Base-by-base conservation (phyloP, 2,888 invertebrate genomes). In the Spatulosminthurus flaviceps region DNA sequence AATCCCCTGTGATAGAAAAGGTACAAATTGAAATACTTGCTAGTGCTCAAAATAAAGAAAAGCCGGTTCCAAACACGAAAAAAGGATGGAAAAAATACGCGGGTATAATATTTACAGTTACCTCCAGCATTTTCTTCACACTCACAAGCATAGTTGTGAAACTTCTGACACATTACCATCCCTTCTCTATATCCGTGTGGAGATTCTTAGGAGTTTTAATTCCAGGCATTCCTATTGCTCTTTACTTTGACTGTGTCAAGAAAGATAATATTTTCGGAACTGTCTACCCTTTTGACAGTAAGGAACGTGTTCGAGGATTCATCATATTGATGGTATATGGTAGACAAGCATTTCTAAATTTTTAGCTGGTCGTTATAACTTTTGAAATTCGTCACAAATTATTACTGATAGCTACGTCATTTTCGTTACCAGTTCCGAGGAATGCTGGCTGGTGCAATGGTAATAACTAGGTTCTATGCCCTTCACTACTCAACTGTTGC, bases 181-280 rank as follows among this genome's bases (percentile, higher is more conserved):
- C 83, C 7, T 80, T 82, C 22, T 79, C 79, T 64, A 80, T 83
- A 28, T 79, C 81, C 28, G 80, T 84, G 4, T 84, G 83, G 83
- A 78, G 83, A 26, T 83, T 82, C 71, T 51, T 81, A 19, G 82
- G 80, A 2, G 80, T 84, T 21, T 78, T 84, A 0, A 13, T 80
- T 0, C 81, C 82, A 0, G 77, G 82, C 13, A 29, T 81, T 13
- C 78, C 80, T 1, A 29, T 83, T 16, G 72, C 70, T 13, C n/a
- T 80, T 9, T 79, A 69, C 61, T 84, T 81, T 69, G 5, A 71
- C 21, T 75, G n/a, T 24, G n/a, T 19, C 22, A 71, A 73, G 26
- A 64, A 72, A 19, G 78, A 60, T 1, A 22, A 43, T n/a, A 77
- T 82, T 9, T 82, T 79, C 72, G 67, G 77, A 51, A 76, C 79